Percentiles rank a stretch among this genome's conserved stretches.
phyloP scores from a whole-genome alignment of 2,797 vertebrate species.

The Sebastes vulpes region DNA sequence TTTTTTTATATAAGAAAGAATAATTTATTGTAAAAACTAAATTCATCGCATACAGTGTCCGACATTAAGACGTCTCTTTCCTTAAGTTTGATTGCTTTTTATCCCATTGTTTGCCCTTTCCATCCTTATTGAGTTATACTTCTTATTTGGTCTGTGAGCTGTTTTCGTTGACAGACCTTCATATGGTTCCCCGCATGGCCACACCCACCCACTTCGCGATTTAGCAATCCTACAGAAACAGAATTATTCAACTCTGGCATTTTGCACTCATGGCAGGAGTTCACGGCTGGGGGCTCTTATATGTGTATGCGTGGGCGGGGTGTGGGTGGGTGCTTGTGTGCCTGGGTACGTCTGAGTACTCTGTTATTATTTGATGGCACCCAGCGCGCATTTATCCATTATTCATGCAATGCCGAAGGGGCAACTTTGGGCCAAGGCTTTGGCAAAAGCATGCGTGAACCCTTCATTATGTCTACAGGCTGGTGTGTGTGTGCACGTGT shows the following conservation, averaged over 20 bases:
- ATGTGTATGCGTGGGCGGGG: constrained; percentile 25
- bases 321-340: constrained; percentile 48
- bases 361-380: constrained; percentile 84
- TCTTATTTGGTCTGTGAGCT: not conserved
- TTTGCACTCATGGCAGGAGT: constrained; percentile 64
- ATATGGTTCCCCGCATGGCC: not conserved
- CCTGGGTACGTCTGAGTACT: constrained; percentile 60
- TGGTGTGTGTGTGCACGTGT: constrained; percentile 17
- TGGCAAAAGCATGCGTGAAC: constrained; percentile 58
- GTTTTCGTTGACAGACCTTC: constrained; percentile 35
- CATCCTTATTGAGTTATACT: not conserved
- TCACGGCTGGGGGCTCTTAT: constrained; percentile 51
- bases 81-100: not conserved
- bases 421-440: constrained; percentile 72
- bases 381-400: constrained; percentile 67
- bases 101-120: not conserved
- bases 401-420: constrained; percentile 78
- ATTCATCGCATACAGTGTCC: not conserved
- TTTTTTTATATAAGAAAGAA: not conserved
- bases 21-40: not conserved
- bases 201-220: constrained; percentile 45
- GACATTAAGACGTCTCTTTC: not conserved
- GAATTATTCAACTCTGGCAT: constrained; percentile 84
- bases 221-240: constrained; percentile 71
- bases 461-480: constrained; percentile 53